These are phyloP conservation scores for Drosophila gunungcola DNA, from an alignment of 1,140 invertebrate species.

Conservation along the genomic window DNA sequence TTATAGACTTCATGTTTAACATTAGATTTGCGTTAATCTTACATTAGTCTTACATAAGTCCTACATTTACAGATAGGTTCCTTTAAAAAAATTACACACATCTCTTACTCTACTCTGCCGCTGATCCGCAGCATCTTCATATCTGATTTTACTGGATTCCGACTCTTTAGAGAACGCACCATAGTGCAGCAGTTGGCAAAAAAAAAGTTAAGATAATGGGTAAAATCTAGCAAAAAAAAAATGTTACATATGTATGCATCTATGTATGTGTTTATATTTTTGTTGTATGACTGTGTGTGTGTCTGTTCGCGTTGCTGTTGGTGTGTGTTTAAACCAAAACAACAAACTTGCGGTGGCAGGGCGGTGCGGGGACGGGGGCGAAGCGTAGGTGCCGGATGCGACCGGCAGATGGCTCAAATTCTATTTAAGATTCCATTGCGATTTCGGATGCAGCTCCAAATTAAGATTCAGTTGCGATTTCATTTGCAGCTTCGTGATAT, in stretches of 20 bases:
- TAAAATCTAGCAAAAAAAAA: constrained; percentile 25
- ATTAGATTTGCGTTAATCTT: constrained; percentile 53
- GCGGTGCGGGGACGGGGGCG: background rate
- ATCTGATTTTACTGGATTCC: constrained; percentile 1
- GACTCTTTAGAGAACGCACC: constrained; percentile 30
- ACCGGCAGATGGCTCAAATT: constrained; percentile 19
- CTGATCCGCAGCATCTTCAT: constrained; percentile 2
- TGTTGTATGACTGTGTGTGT: constrained; percentile 12
- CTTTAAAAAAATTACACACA: constrained; percentile 37
- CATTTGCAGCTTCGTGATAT: constrained; percentile 18
- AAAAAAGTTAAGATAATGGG: constrained; percentile 14
- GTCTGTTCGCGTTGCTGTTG: background rate
- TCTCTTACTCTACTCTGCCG: constrained; percentile 17
- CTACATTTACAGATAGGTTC: constrained; percentile 42
- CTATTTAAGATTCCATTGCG: constrained; percentile 7
- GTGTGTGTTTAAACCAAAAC: constrained; percentile 2
- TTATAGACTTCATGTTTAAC: constrained; percentile 61
- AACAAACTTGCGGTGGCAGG: background rate
- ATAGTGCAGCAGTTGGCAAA: constrained; percentile 23
- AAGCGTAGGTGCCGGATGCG: constrained; percentile 7
- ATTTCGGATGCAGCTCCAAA: constrained; percentile 3
- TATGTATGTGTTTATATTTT: constrained; percentile 2
- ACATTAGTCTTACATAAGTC: constrained; percentile 30
- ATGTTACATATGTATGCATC: constrained; percentile 3
- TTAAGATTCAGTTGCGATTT: constrained; percentile 6